phyloP scores from a whole-genome alignment of 2,888 invertebrate genomes.

The Eristalis intricaria region DNA sequence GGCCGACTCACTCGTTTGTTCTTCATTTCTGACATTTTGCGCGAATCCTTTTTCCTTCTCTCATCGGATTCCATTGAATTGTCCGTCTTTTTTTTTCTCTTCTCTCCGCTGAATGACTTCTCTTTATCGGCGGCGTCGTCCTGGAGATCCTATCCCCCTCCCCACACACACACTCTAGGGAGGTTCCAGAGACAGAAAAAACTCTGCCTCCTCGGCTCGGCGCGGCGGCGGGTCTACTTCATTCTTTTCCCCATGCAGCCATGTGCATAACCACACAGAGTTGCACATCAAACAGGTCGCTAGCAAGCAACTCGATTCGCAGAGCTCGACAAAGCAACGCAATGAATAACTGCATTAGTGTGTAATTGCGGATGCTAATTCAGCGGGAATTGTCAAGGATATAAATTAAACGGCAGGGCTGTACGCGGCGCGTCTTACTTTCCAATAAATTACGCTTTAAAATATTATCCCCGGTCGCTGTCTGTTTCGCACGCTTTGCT shows the following conservation, averaged over 20 bases:
- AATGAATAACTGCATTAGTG: constrained; percentile 72
- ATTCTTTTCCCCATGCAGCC: background rate
- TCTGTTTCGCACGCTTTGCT: background rate
- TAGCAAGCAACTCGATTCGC: background rate
- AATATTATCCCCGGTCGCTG: constrained; percentile 53
- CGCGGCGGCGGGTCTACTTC: too few species aligned
- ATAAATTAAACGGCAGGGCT: constrained; percentile 67
- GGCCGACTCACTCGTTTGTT: background rate
- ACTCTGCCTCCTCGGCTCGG: background rate
- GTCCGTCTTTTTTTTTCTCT: constrained; percentile 20
- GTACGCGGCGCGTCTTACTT: constrained; percentile 51
- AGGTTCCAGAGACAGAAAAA: background rate
- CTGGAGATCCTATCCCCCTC: too few species aligned
- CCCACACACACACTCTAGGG: background rate
- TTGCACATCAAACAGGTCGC: constrained; percentile 21
- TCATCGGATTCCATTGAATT: constrained; percentile 47
- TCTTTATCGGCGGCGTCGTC: background rate
- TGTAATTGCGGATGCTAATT: constrained; percentile 73
- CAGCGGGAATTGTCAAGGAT: constrained; percentile 62
- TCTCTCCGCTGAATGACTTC: constrained; percentile 6
- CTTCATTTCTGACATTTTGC: constrained; percentile 33
- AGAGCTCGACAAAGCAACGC: constrained; percentile 34
- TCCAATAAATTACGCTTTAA: constrained; percentile 72
- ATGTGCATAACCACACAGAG: background rate
- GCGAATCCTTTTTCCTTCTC: constrained; percentile 41